phyloP scores from a whole-genome alignment of 1,140 invertebrate genomes.

The Mesaphorura yosii region DNA sequence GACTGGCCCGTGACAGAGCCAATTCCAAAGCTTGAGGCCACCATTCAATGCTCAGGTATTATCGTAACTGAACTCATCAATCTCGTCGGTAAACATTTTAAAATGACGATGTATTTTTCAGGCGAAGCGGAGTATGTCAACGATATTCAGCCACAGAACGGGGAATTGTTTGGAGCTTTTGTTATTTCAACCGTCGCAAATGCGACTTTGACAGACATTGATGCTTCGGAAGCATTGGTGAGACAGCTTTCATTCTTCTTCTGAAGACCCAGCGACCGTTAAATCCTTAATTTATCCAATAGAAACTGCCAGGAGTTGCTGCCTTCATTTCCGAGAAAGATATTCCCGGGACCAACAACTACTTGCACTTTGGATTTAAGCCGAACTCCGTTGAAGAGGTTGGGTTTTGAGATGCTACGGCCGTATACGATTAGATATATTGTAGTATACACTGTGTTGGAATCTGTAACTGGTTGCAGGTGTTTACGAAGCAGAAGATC shows the following conservation, averaged over 20 bases:
- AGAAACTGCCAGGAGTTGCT: slow-evolving; percentile 34
- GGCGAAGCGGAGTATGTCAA: slow-evolving; percentile 41
- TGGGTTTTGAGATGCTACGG: too few species aligned
- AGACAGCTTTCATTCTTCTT: slow-evolving; percentile 5
- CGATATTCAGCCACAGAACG: slow-evolving; percentile 36
- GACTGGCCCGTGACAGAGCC: slow-evolving; percentile 35
- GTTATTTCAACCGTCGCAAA: slow-evolving; percentile 37
- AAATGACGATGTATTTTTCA: slow-evolving; percentile 31
- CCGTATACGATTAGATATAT: too few species aligned
- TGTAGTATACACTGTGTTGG: too few species aligned
- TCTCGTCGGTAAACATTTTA: neutral
- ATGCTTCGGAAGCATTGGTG: slow-evolving; percentile 34
- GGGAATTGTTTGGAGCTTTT: slow-evolving; percentile 38
- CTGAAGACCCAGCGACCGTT: too few species aligned
- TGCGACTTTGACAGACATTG: slow-evolving; percentile 33
- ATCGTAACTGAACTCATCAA: slow-evolving; percentile 33
- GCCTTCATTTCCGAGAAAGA: slow-evolving; percentile 36
- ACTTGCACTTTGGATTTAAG: slow-evolving; percentile 6
- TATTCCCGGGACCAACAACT: slow-evolving; percentile 34
- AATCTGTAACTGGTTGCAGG: too few species aligned
- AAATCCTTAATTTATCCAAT: slow-evolving; percentile 12
- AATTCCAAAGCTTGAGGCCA: slow-evolving; percentile 39
- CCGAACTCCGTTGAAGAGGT: neutral
- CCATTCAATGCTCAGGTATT: slow-evolving; percentile 42
- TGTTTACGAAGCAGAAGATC: slow-evolving; percentile 41